phyloP scores from a whole-genome alignment of 2,113 vertebrate species.

The Labeo catla region DNA sequence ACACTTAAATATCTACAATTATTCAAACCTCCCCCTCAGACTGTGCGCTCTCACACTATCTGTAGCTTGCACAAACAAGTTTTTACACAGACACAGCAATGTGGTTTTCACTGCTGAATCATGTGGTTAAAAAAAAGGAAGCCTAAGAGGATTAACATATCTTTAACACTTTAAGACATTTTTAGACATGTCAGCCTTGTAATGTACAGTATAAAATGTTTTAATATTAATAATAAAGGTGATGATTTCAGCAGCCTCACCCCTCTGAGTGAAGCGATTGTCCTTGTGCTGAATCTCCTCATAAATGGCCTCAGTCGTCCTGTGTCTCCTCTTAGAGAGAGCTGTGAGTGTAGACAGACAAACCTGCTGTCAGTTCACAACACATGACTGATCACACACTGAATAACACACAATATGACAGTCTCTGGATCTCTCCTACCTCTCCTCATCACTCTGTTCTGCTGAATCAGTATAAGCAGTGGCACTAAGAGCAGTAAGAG shows the following conservation, averaged over 20 bases:
- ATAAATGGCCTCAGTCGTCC: background rate
- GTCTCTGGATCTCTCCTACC: slow-evolving; percentile 24
- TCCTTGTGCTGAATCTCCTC: slow-evolving; percentile 21
- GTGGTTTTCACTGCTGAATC: slow-evolving; percentile 12
- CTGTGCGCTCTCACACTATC: background rate
- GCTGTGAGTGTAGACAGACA: too few species aligned
- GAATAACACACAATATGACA: background rate
- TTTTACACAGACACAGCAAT: background rate
- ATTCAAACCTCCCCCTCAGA: background rate
- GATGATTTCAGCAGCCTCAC: background rate
- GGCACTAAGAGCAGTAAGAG: slow-evolving; percentile 1
- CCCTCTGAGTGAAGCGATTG: background rate
- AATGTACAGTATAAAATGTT: background rate
- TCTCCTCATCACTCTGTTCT: slow-evolving; percentile 19
- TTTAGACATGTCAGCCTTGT: background rate
- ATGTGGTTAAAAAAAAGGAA: slow-evolving; percentile 3
- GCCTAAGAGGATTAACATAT: background rate
- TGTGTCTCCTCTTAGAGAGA: too few species aligned
- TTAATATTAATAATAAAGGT: background rate
- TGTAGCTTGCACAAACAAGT: background rate
- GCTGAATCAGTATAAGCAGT: slow-evolving; percentile 22
- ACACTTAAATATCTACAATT: background rate
- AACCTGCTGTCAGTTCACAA: too few species aligned
- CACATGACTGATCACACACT: too few species aligned
- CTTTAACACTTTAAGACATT: background rate